A percentile compares a stretch with the other conserved stretches of the same genome.
These are phyloP conservation scores for Chaetophractus vellerosus DNA, from an alignment of 2,797 vertebrate species.

Conservation along the genomic window DNA sequence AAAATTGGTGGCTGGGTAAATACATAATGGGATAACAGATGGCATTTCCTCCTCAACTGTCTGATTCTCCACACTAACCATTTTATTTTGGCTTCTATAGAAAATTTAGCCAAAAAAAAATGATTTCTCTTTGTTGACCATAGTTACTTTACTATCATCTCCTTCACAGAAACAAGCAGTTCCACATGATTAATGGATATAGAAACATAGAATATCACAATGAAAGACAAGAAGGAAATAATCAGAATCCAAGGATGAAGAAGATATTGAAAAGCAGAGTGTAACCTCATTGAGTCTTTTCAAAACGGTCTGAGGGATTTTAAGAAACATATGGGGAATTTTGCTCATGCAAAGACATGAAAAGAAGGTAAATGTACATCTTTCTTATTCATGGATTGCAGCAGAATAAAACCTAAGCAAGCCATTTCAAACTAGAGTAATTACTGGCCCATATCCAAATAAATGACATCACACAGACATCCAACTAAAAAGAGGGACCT, in stretches of 20 bases:
- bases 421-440: not conserved
- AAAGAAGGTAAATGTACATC: not conserved
- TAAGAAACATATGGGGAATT: not conserved
- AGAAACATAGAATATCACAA: slow-evolving; percentile 1
- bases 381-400: not conserved
- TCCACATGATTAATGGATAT: not conserved
- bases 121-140: not conserved
- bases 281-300: not conserved
- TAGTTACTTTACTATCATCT: not conserved
- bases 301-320: not conserved
- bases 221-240: not conserved
- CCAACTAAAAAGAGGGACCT: not conserved
- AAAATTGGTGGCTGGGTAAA: not conserved
- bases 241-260: not conserved
- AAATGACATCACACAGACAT: not conserved
- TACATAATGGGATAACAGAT: not conserved
- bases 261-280: not conserved
- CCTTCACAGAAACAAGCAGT: not conserved
- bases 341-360: not conserved
- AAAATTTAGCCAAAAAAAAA: not conserved
- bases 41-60: not conserved
- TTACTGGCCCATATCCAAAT: not conserved
- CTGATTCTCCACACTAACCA: slow-evolving; percentile 15
- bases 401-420: not conserved
- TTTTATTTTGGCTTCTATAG: not conserved